Evolutionary conservation across 2,113 vertebrate species (phyloP).

Genomic region (Piaya cayana): DNA sequence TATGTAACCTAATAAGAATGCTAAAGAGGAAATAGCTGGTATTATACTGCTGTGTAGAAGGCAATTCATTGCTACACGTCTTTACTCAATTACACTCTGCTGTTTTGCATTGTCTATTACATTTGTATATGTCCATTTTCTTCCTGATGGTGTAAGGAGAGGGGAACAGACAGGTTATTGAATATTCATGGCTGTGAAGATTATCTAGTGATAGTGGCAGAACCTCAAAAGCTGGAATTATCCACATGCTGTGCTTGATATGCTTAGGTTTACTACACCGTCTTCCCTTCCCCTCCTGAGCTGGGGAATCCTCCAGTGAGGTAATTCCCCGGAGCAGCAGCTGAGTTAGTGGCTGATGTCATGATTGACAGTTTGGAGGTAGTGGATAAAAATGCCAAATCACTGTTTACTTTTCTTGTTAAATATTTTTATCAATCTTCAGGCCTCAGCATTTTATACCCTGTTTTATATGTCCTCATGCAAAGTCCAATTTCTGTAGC

Average conservation of each 20-base stretch:
- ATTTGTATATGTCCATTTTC: conserved; percentile 45
- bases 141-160: neutral
- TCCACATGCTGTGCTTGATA: neutral
- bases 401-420: neutral
- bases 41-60: neutral
- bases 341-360: neutral
- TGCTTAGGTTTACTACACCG: neutral
- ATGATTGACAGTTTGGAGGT: neutral
- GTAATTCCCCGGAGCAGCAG: conserved; percentile 6
- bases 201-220: neutral
- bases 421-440: neutral
- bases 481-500: neutral
- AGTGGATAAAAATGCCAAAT: neutral
- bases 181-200: conserved; percentile 27
- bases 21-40: conserved; percentile 6
- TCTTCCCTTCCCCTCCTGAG: neutral
- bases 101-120: conserved; percentile 1
- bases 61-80: conserved; percentile 7
- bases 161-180: conserved; percentile 1
- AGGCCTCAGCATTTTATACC: neutral
- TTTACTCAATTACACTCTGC: conserved; percentile 31
- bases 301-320: neutral
- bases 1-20: conserved; percentile 7
- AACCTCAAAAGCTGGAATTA: conserved; percentile 1
- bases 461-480: neutral